Evolutionary conservation across 1,140 invertebrate species (phyloP).

Genomic region (Aphelinus certus): DNA sequence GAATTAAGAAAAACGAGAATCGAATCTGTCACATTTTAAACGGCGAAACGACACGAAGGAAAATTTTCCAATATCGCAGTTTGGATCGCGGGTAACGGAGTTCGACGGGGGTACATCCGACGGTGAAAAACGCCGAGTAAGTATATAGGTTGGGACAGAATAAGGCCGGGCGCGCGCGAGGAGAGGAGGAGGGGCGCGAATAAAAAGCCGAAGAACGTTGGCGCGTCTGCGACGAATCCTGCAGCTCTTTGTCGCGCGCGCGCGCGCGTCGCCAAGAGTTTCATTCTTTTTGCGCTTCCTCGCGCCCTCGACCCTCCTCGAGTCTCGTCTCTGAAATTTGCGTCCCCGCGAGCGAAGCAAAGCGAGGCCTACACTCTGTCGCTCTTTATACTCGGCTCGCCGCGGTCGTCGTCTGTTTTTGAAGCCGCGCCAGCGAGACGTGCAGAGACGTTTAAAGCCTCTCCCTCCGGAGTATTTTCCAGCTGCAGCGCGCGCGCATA

Average conservation of each 20-base stretch:
- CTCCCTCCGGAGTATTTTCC: no score
- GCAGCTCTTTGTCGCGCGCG: constrained; percentile 10
- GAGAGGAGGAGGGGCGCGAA: no score
- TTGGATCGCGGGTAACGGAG: no score
- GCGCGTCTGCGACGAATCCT: constrained; percentile 18
- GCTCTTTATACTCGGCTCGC: background rate
- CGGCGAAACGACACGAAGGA: no score
- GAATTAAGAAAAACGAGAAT: no score
- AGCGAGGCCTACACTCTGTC: background rate
- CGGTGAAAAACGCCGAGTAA: no score
- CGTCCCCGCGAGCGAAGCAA: constrained; percentile 21
- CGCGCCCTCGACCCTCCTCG: constrained; percentile 4
- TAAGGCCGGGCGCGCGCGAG: no score
- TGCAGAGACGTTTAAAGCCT: background rate
- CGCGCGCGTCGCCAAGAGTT: constrained; percentile 4
- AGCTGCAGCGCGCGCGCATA: no score
- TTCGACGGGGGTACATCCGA: no score
- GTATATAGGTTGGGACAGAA: no score
- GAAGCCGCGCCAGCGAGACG: background rate
- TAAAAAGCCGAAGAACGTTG: background rate
- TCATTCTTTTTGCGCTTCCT: background rate
- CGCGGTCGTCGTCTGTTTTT: background rate
- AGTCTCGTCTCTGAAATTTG: constrained; percentile 20
- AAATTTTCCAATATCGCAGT: no score
- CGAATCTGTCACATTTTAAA: no score